These are phyloP conservation scores for Carcinoscorpius rotundicauda DNA, from an alignment of 1,140 invertebrate species.

Conservation along the genomic window DNA sequence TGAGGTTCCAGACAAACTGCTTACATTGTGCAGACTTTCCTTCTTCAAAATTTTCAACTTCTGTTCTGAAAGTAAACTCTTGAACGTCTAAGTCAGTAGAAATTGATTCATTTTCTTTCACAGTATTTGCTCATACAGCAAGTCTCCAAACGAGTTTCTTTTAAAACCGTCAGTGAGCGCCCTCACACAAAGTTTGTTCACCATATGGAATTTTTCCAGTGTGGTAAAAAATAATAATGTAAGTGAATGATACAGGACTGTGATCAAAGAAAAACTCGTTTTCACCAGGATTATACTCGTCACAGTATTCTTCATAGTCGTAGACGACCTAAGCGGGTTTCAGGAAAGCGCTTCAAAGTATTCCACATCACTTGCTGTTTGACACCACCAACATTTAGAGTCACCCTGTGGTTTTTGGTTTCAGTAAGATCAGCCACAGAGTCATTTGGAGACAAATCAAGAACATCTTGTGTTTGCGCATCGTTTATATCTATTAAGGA, in stretches of 20 bases:
- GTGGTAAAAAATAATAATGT: constrained; percentile 94
- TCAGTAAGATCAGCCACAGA: too few species aligned
- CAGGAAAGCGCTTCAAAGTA: constrained; percentile 85
- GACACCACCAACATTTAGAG: constrained; percentile 92
- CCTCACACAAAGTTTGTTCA: constrained; percentile 97
- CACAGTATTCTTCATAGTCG: constrained; percentile 87
- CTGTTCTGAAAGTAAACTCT: too few species aligned
- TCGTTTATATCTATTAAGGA: too few species aligned
- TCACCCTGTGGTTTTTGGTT: constrained; percentile 59
- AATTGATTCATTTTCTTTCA: constrained; percentile 62
- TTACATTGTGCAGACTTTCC: constrained; percentile 88
- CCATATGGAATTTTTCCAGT: constrained; percentile 95
- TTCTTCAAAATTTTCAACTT: constrained; percentile 60
- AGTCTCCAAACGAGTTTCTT: constrained; percentile 87
- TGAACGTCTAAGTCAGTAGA: too few species aligned
- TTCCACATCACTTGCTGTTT: constrained; percentile 87
- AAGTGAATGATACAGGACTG: constrained; percentile 93
- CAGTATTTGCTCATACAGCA: constrained; percentile 99
- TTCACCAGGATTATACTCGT: constrained; percentile 79
- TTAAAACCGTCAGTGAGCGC: constrained; percentile 96
- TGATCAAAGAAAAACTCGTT: constrained; percentile 99
- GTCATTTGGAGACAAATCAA: too few species aligned
- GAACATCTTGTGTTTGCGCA: too few species aligned
- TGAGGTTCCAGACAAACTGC: constrained; percentile 93
- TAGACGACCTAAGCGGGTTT: constrained; percentile 82